A percentile compares a stretch with the other conserved stretches of the same genome.
Conservation (phyloP, 2,888 invertebrate genomes). For the Meiosimyza platycephala region DNA sequence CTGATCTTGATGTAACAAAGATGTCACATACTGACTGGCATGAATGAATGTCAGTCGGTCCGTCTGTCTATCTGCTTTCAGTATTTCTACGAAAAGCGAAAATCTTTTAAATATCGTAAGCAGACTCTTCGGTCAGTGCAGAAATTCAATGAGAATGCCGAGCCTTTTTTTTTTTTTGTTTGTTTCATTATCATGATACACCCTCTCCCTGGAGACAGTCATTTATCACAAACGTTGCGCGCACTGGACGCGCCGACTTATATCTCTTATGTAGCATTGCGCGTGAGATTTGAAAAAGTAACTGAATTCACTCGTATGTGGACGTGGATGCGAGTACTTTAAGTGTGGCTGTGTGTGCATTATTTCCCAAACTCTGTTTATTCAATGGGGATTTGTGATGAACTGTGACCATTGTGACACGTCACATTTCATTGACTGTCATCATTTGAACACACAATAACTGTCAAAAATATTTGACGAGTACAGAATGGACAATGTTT, state of each 20-base stretch:
- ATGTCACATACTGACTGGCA: constrained; percentile 37
- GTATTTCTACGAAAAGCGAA: constrained; percentile 39
- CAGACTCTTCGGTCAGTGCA: constrained; percentile 9
- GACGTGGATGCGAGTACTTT: neutral
- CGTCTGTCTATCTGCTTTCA: too few species aligned
- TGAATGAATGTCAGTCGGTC: constrained; percentile 42
- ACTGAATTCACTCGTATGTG: neutral
- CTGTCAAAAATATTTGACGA: constrained; percentile 57
- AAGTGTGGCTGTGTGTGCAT: neutral
- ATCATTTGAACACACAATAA: constrained; percentile 49
- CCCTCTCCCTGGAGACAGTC: constrained; percentile 22
- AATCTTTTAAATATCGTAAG: constrained; percentile 12
- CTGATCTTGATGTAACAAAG: constrained; percentile 39
- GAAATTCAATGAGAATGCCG: neutral
- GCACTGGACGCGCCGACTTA: neutral
- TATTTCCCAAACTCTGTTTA: constrained; percentile 1
- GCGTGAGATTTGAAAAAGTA: constrained; percentile 13
- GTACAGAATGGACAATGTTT: constrained; percentile 47
- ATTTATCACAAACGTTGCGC: neutral
- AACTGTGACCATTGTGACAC: constrained; percentile 39
- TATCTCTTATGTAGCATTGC: neutral
- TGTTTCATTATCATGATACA: constrained; percentile 3
- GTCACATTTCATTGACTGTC: constrained; percentile 29
- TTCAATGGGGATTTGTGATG: constrained; percentile 33
- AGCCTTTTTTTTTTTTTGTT: too few species aligned